Base-by-base conservation (phyloP, 2,113 vertebrate genomes). In the Verasper variegatus region DNA sequence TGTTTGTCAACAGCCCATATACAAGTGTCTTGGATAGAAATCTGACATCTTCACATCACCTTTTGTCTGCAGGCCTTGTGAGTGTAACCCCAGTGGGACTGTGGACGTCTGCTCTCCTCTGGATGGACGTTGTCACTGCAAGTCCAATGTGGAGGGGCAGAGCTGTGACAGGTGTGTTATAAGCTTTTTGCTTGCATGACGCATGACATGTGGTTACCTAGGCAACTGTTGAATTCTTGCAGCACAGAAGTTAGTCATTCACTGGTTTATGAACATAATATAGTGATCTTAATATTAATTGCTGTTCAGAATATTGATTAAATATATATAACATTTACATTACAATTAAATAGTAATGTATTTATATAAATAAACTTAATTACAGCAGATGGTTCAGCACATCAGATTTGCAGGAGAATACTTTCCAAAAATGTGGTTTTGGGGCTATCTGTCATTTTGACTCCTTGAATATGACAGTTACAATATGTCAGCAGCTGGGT, bases 41-140 rank as follows among this genome's bases (percentile, higher is more conserved):
- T 55, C 1, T 31, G 14, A 66, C 47, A 4, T 20, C 13, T 76
- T 26, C 26, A 0, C 2, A 0, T 69, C 27, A 2, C 59, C 35
- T 84, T 42, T 2, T 65, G 59, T 55, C 18, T 71, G 21, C 78
- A 99, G 97, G 86, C 88, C 92, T 8, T 99, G 97, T n/a, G 60
- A 86, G 23, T 99, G 97, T 5, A 74, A 94, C 76, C 84, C 90
- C 0, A 89, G 84, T 0, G 97, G 97, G 59, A 97, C 93, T 1
- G 81, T 94, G 66, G 95, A 89, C 14, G 68, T 87, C 61, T 99
- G 97, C 11, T 94, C 96, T 35, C 84, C 95, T 56, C 86, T 68
- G 90, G 95, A 95, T 0, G 97, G 97, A 54, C 91, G 56, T 3
- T 99, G 97, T 62, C 80, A 84, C 82, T 99, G 97, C 89, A 98